These are phyloP conservation scores for Drosophila demipolita DNA, from an alignment of 2,888 invertebrate species.

Conservation along the genomic window DNA sequence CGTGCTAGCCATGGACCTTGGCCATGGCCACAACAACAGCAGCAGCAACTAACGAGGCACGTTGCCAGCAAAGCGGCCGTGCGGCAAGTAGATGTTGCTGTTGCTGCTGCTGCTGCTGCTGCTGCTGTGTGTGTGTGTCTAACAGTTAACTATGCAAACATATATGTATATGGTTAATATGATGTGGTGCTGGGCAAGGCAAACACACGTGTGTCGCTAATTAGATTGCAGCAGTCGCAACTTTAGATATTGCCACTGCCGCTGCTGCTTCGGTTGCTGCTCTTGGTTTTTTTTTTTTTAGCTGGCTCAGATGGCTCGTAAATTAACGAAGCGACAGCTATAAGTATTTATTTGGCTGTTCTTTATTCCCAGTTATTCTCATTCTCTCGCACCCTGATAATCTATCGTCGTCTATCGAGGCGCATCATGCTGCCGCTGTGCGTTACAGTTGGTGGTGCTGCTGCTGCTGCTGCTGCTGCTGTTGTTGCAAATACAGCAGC, in stretches of 20 bases:
- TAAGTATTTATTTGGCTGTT: slow-evolving; percentile 38
- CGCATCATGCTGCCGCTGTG: slow-evolving; percentile 65
- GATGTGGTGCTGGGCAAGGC: slow-evolving; percentile 46
- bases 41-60: slow-evolving; percentile 63
- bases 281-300: not conserved
- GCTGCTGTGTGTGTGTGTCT: slow-evolving; percentile 26
- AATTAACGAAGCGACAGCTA: slow-evolving; percentile 55
- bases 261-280: not conserved
- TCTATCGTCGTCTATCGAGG: slow-evolving; percentile 76
- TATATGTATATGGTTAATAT: slow-evolving; percentile 49
- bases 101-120: not conserved
- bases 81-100: slow-evolving; percentile 59
- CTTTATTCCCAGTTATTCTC: slow-evolving; percentile 18
- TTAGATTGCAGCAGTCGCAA: slow-evolving; percentile 44
- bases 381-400: slow-evolving; percentile 55
- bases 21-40: slow-evolving; percentile 50
- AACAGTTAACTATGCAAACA: slow-evolving; percentile 72
- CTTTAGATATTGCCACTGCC: slow-evolving; percentile 14
- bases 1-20: slow-evolving; percentile 52
- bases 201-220: slow-evolving; percentile 69
- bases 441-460: slow-evolving; percentile 37
- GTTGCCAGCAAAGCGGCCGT: slow-evolving; percentile 65
- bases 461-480: slow-evolving; percentile 23
- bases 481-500: slow-evolving; percentile 40
- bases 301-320: slow-evolving; percentile 32